These are phyloP conservation scores for Mesaphorura yosii DNA, from an alignment of 1,140 invertebrate genomes.

Conservation along the genomic window DNA sequence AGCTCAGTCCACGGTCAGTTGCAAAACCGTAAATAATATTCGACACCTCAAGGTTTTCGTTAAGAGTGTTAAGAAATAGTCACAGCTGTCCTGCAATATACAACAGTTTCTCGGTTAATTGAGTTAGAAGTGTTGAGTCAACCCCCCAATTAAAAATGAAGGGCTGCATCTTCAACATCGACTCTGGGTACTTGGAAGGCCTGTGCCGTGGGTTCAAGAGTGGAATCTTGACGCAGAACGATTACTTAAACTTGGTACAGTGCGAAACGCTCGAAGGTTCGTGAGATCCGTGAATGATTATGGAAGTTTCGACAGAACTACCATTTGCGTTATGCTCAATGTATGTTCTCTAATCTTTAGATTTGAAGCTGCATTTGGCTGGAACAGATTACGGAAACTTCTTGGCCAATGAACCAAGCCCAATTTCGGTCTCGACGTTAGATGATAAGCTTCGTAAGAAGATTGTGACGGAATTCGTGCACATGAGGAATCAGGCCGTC, in stretches of 20 bases:
- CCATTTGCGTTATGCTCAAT: too few species aligned
- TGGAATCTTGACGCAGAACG: conserved; percentile 90
- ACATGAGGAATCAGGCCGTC: conserved; percentile 93
- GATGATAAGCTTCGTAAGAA: conserved; percentile 98
- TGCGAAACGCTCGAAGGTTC: conserved; percentile 98
- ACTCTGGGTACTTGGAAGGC: conserved; percentile 95
- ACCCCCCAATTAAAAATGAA: too few species aligned
- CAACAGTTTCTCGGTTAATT: too few species aligned
- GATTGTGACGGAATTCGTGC: conserved; percentile 95
- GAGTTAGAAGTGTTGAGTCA: too few species aligned
- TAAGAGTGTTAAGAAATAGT: too few species aligned
- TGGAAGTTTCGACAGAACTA: too few species aligned
- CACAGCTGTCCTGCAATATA: too few species aligned
- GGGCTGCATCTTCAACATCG: conserved; percentile 89
- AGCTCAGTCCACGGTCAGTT: too few species aligned
- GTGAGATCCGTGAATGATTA: neutral
- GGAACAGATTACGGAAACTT: conserved; percentile 99
- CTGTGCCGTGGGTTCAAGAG: conserved; percentile 96
- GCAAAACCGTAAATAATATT: too few species aligned
- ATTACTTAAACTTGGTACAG: conserved; percentile 98
- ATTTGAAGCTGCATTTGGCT: conserved; percentile 96
- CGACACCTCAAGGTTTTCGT: too few species aligned
- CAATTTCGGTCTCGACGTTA: conserved; percentile 91
- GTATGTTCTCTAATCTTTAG: conserved; percentile 49
- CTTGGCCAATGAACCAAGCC: conserved; percentile 95